These are phyloP conservation scores for Opisthograptis luteolata DNA, from an alignment of 2,888 invertebrate species.

Conservation along the genomic window DNA sequence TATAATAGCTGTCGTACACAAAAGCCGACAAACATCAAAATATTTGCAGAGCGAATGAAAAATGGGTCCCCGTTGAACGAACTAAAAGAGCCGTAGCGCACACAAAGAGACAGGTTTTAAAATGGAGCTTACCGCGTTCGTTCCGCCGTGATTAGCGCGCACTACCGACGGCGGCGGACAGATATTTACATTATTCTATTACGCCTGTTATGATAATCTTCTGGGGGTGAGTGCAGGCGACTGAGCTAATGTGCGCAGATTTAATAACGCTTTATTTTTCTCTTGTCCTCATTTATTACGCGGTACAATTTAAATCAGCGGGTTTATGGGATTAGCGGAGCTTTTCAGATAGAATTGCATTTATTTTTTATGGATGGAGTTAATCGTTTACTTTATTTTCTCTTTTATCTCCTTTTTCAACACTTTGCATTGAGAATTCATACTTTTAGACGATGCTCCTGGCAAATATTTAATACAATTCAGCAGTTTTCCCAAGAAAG, in stretches of 20 bases:
- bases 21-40: constrained; percentile 73
- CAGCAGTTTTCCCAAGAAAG: no score
- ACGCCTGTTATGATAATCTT: constrained; percentile 76
- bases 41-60: constrained; percentile 77
- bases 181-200: constrained; percentile 78
- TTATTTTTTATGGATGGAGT: constrained; percentile 26
- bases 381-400: constrained; percentile 24
- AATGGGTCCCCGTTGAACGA: constrained; percentile 66
- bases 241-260: constrained; percentile 64
- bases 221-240: constrained; percentile 59
- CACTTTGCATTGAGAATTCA: constrained; percentile 9
- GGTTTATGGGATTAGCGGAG: constrained; percentile 37
- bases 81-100: constrained; percentile 51
- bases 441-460: background rate
- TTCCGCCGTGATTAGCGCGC: constrained; percentile 69
- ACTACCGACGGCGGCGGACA: constrained; percentile 61
- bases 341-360: constrained; percentile 31
- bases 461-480: background rate
- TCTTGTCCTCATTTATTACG: constrained; percentile 49
- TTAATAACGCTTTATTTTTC: constrained; percentile 59
- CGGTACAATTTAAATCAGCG: constrained; percentile 39
- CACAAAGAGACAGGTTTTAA: constrained; percentile 71
- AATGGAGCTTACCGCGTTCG: constrained; percentile 67
- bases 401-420: constrained; percentile 33
- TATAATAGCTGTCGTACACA: constrained; percentile 56